Evolutionary conservation across 1,140 invertebrate genomes (phyloP).

Genomic region (Acromyrmex heyeri): DNA sequence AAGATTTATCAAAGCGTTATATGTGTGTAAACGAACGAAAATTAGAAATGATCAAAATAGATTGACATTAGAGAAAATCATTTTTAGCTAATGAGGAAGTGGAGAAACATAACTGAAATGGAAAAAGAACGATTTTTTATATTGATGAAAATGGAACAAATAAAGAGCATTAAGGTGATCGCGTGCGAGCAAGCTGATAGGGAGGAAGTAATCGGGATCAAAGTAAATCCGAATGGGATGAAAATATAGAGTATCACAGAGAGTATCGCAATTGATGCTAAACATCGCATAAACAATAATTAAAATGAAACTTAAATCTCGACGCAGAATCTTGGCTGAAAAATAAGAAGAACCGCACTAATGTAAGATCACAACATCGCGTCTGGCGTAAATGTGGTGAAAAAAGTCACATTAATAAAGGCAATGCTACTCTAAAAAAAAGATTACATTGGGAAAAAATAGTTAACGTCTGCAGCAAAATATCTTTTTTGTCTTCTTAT

Average conservation of each 20-base stretch:
- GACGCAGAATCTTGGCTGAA: not conserved
- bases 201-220: constrained; percentile 38
- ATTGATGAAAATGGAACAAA: constrained; percentile 49
- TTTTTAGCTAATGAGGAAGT: not conserved
- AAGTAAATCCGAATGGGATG: not conserved
- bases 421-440: not conserved
- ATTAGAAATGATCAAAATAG: constrained; percentile 31
- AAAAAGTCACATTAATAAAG: constrained; percentile 21
- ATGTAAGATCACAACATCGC: not conserved
- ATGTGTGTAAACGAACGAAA: constrained; percentile 22
- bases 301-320: not conserved
- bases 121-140: not conserved
- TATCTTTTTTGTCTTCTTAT: not conserved
- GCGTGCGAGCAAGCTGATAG: constrained; percentile 24
- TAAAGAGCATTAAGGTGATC: constrained; percentile 54
- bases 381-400: not conserved
- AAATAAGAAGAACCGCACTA: not conserved
- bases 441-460: constrained; percentile 11
- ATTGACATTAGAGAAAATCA: constrained; percentile 13
- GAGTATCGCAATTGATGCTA: constrained; percentile 28
- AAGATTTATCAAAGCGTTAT: constrained; percentile 34
- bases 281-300: constrained; percentile 26
- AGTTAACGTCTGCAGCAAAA: not conserved
- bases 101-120: not conserved
- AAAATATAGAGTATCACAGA: constrained; percentile 1